Conservation (phyloP, 2,113 vertebrate species). For the Leptodactylus fuscus region DNA sequence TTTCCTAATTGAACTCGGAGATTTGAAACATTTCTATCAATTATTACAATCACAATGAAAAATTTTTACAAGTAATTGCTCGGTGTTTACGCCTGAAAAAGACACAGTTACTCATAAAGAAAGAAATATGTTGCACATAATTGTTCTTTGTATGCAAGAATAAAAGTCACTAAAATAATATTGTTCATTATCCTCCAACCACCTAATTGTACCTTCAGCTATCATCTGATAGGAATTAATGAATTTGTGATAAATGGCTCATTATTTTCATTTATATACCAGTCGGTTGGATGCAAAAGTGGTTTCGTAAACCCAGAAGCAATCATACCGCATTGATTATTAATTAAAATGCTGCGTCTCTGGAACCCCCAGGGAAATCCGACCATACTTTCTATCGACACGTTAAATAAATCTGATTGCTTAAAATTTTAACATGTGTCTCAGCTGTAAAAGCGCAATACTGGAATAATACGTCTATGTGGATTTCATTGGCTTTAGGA, state of each 20-base stretch:
- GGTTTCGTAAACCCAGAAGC: constrained; percentile 32
- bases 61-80: constrained; percentile 1
- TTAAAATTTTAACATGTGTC: constrained; percentile 23
- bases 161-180: constrained; percentile 13
- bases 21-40: not conserved
- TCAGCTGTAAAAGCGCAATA: not conserved
- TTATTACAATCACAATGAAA: not conserved
- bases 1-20: not conserved
- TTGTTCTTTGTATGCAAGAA: constrained; percentile 10
- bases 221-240: constrained; percentile 44
- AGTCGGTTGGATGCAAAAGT: constrained; percentile 31
- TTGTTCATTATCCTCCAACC: constrained; percentile 35
- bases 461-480: not conserved
- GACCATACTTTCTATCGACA: constrained; percentile 8
- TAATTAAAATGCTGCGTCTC: constrained; percentile 42
- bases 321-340: constrained; percentile 51
- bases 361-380: constrained; percentile 9
- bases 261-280: constrained; percentile 39
- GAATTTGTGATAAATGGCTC: constrained; percentile 35
- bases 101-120: not conserved
- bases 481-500: not conserved
- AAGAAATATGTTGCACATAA: constrained; percentile 9
- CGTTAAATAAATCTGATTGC: constrained; percentile 31
- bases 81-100: not conserved
- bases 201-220: constrained; percentile 41